These are phyloP conservation scores for Caretta caretta DNA, from an alignment of 2,113 vertebrate species.

Conservation along the genomic window DNA sequence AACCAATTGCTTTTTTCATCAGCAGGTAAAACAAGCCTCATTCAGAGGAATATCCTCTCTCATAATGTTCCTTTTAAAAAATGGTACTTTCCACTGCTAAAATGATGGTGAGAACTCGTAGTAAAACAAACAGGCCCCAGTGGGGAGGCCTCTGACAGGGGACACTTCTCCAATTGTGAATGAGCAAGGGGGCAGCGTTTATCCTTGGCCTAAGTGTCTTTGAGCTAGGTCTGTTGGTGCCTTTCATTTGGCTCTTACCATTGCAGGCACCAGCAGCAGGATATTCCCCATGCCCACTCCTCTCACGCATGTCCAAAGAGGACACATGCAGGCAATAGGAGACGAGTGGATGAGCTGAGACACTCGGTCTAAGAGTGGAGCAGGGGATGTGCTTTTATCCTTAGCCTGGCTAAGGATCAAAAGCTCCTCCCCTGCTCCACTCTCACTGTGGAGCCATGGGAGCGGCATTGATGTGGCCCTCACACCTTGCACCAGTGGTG, in stretches of 20 bases:
- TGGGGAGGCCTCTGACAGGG: not conserved
- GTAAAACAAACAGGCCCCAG: not conserved
- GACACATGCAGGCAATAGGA: not conserved
- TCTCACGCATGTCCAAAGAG: not conserved
- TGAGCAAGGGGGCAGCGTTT: not conserved
- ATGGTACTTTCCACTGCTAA: not conserved
- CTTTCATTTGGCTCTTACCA: not conserved
- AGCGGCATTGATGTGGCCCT: not conserved
- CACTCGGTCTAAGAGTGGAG: not conserved
- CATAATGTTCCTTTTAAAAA: not conserved
- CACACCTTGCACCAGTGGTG: not conserved
- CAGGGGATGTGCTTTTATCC: too few relatives aligned
- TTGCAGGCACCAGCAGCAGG: not conserved
- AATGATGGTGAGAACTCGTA: not conserved
- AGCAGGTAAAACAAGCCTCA: constrained; percentile 7
- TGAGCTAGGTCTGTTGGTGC: fast-evolving
- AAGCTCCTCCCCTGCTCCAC: not conserved
- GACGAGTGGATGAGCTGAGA: not conserved
- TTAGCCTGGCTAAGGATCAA: too few relatives aligned
- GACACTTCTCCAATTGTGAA: not conserved
- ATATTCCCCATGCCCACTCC: not conserved
- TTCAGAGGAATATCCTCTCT: constrained; percentile 1
- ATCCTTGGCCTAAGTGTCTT: fast-evolving
- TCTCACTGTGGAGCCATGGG: not conserved
- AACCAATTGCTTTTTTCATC: constrained; percentile 27